Evolutionary conservation across 2,888 invertebrate species (phyloP), one percentile per base, ranked within the genome.

Genomic region (Drosophila glabriapex): DNA sequence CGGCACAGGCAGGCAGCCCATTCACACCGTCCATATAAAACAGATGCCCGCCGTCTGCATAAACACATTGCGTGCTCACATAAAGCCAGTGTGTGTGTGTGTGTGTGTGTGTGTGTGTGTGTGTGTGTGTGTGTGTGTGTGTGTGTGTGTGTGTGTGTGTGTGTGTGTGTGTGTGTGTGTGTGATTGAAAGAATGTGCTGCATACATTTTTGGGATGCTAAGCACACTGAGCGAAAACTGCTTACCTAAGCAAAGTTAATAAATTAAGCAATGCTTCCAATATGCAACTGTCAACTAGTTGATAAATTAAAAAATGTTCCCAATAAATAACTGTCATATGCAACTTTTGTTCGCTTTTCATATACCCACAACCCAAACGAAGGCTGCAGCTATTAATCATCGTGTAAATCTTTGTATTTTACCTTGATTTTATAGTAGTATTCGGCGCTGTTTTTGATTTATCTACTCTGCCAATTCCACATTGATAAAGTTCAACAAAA

Each of bases 41-140:
- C 82, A 78, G 78, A 78, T 75, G 80, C 70, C 82, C 63, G 72
- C 68, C 72, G 78, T 75, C 78, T 69, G 60, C 67, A 75, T 75
- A 80, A 78, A 64, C 73, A 81, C 66, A 63, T 68, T 63, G 49
- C 61, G n/a, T 43, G 10, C 58, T 25, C 62, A 33, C 33, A 68
- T 58, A 66, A 37, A 43, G 41, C 16, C 39, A n/a, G 12, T 5
- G 41, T n/a, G 41, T 12, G 41, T n/a, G n/a, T 41, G 41, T n/a
- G 22, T 56, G 54, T 9, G 31, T 1, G 39, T 41, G 29, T 14
- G 50, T 35, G 55, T 46, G 55, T 53, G 10, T 43, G n/a, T 5
- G 19, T 56, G 25, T 41, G 41, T n/a, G 22, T 56, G 54, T 25
- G 19, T 4, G 19, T 52, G 39, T 29, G 29, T 28, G 59, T 10